phyloP scores from a whole-genome alignment of 2,113 vertebrate species.

The Panthera leo region DNA sequence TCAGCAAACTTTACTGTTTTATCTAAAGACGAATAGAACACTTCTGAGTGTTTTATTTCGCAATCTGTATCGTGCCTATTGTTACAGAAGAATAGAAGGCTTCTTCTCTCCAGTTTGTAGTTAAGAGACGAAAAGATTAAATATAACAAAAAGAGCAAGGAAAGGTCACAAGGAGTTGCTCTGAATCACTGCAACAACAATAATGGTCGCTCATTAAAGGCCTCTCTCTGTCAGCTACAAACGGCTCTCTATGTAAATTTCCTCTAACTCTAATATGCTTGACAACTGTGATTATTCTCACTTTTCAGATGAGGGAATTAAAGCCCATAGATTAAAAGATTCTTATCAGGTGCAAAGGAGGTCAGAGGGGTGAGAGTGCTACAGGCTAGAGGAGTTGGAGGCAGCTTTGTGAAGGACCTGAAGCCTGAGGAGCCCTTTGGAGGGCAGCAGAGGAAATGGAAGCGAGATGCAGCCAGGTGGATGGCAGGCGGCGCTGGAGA shows the following conservation, averaged over 20 bases:
- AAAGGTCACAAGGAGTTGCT: not conserved
- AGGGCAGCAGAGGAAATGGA: not conserved
- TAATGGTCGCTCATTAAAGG: not conserved
- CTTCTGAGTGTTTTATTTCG: not conserved
- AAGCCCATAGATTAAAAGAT: not conserved
- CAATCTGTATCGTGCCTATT: not conserved
- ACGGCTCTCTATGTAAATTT: not conserved
- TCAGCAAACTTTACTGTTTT: not conserved
- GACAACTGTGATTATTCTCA: not conserved
- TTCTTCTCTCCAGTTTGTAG: not conserved
- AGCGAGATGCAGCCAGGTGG: not conserved
- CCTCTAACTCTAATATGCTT: not conserved
- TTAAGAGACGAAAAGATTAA: not conserved
- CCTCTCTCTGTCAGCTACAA: not conserved
- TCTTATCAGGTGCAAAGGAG: not conserved
- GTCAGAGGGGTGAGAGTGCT: not conserved
- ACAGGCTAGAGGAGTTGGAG: not conserved
- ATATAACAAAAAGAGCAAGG: not conserved
- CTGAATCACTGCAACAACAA: not conserved
- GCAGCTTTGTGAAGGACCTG: not conserved
- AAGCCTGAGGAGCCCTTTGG: not conserved
- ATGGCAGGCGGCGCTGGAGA: not conserved
- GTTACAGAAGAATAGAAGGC: not conserved
- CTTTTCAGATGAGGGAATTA: not conserved
- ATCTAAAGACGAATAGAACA: not conserved